Conservation (phyloP, 2,797 vertebrate genomes). For the Ambastaia sidthimunki region DNA sequence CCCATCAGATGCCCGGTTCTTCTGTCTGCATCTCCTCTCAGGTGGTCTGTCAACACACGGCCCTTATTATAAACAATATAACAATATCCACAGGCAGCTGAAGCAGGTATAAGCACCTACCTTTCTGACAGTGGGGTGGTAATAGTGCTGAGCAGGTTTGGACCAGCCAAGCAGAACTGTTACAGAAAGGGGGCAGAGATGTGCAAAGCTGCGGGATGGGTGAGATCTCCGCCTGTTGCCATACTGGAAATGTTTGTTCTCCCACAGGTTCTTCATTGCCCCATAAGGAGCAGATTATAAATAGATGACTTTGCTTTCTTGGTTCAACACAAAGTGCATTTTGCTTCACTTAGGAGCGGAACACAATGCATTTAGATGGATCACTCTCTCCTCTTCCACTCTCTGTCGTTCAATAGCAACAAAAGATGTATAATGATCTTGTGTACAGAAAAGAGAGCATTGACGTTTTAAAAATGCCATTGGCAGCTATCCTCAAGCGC, state of each 20-base stretch:
- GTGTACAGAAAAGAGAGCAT: not conserved
- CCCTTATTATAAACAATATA: not conserved
- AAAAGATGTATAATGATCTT: not conserved
- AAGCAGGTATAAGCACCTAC: not conserved
- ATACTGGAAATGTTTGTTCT: constrained; percentile 22
- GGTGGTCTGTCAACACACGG: constrained; percentile 2
- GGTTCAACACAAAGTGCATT: constrained; percentile 65
- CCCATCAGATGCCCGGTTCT: constrained; percentile 59
- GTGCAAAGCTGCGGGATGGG: not conserved
- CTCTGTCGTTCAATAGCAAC: not conserved
- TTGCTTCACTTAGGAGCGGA: constrained; percentile 65
- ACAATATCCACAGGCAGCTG: constrained; percentile 12
- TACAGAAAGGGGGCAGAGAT: not conserved
- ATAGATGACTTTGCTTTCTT: constrained; percentile 72
- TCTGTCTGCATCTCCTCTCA: constrained; percentile 25
- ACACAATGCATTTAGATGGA: constrained; percentile 44
- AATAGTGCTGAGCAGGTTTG: constrained; percentile 13
- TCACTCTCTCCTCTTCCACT: not conserved
- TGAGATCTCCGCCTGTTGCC: constrained; percentile 15
- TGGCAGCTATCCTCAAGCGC: not conserved
- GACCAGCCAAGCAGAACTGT: constrained; percentile 1
- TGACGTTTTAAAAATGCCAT: not conserved
- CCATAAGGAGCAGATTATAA: constrained; percentile 65
- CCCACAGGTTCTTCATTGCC: constrained; percentile 34
- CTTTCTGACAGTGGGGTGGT: not conserved